Evolutionary conservation across 2,888 invertebrate genomes (phyloP), one percentile per base, ranked within the genome.

Genomic region (Calameuta idolon): DNA sequence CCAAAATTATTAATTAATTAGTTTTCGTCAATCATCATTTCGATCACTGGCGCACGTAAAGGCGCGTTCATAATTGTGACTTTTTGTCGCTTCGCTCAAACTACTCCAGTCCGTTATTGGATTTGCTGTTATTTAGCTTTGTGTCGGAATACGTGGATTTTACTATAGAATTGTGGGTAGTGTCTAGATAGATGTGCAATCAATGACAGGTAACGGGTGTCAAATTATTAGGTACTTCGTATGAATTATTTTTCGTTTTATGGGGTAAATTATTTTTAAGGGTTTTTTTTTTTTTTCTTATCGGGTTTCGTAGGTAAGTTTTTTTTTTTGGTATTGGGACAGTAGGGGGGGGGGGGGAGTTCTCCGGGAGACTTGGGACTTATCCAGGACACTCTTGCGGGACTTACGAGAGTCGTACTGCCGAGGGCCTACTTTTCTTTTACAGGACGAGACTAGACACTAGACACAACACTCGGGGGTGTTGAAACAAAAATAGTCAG

Each of bases 41-140:
- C 76, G 69, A 12, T 1, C n/a, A 69, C n/a, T n/a, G 11, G 75
- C 77, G 73, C 69, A 75, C 71, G 71, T 40, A 40, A 73, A 75
- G 23, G 68, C 15, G 40, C 75, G 69, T 75, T 81, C 82, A 79
- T 81, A 82, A 83, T 77, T 75, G 79, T 77, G 83, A 85, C 87
- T 86, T 85, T 87, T 85, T 82, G 85, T 84, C 86, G 84, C 81
- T 84, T 73, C 4, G 4, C 0, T 78, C 82, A 80, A 84, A 83
- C 79, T 83, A 81, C 76, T 81, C 81, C 79, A 82, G 81, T 87
- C 84, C 84, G 85, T 87, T 87, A 87, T 87, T 85, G 84, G 83
- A 86, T 84, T 86, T 86, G 85, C 83, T 80, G 34, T 71, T 69
- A 77, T 2, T 85, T 83, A 81, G 76, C 80, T 37, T 4, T 40